Conservation (phyloP, 2,888 invertebrate genomes). For the Amblyjoppa fuscipennis region DNA sequence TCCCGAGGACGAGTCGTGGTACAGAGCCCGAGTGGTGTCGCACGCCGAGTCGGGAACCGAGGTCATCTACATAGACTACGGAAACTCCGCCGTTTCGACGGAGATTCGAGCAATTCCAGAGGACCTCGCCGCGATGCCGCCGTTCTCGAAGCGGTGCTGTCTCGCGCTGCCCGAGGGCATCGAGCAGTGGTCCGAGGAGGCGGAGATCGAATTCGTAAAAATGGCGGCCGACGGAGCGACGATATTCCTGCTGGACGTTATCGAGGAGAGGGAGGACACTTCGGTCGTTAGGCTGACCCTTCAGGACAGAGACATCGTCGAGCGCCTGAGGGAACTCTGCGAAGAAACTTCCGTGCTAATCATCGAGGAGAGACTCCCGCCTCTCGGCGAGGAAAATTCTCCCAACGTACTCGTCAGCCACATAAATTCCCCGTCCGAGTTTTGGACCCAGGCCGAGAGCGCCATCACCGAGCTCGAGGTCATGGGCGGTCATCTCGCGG, state of each 20-base stretch:
- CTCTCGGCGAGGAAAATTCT: conserved; percentile 80
- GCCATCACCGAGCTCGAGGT: conserved; percentile 87
- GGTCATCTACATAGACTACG: conserved; percentile 90
- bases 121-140: conserved; percentile 87
- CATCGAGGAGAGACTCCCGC: conserved; percentile 78
- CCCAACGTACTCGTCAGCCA: conserved; percentile 76
- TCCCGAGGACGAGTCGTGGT: conserved; percentile 89
- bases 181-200: conserved; percentile 83
- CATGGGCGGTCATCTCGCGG: conserved; percentile 87
- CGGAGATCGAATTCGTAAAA: conserved; percentile 81
- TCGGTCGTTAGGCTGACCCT: conserved; percentile 89
- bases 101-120: conserved; percentile 88
- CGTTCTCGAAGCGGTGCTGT: conserved; percentile 89
- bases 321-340: conserved; percentile 39
- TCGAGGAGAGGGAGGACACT: conserved; percentile 87
- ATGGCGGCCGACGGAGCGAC: conserved; percentile 86
- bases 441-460: conserved; percentile 83
- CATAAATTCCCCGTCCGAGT: conserved; percentile 78
- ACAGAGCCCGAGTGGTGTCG: conserved; percentile 88
- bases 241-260: conserved; percentile 86
- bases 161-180: conserved; percentile 86
- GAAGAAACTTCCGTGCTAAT: conserved; percentile 49
- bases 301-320: conserved; percentile 86
- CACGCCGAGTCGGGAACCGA: conserved; percentile 87
- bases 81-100: conserved; percentile 88